phyloP scores from a whole-genome alignment of 1,140 invertebrate species.

The Drosophila pseudoobscura region DNA sequence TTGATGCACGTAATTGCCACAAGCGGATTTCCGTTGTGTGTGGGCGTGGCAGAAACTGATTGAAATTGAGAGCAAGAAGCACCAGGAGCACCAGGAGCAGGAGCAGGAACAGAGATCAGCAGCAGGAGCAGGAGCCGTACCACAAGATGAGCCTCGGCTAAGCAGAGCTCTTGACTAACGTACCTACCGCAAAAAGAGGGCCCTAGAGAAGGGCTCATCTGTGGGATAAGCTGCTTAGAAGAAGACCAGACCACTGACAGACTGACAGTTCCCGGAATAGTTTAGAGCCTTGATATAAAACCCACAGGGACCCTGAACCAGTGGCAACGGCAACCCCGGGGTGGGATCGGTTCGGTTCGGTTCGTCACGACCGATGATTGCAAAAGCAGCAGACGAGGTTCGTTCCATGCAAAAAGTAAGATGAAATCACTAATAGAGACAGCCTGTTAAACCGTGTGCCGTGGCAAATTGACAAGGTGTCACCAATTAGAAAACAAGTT shows the following conservation, averaged over 20 bases:
- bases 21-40: slow-evolving; percentile 74
- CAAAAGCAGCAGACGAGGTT: slow-evolving; percentile 38
- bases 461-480: slow-evolving; percentile 78
- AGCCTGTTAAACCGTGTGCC: slow-evolving; percentile 74
- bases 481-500: slow-evolving; percentile 80
- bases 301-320: slow-evolving; percentile 57
- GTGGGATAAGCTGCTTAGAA: slow-evolving; percentile 66
- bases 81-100: slow-evolving; percentile 7
- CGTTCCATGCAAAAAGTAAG: slow-evolving; percentile 28
- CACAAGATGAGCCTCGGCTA: slow-evolving; percentile 6
- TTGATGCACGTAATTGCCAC: slow-evolving; percentile 55
- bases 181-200: background rate
- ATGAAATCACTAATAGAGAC: slow-evolving; percentile 58
- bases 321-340: slow-evolving; percentile 25
- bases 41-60: slow-evolving; percentile 66
- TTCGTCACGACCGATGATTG: slow-evolving; percentile 60
- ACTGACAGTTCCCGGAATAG: slow-evolving; percentile 61
- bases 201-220: slow-evolving; percentile 11
- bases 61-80: slow-evolving; percentile 67
- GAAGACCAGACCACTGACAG: slow-evolving; percentile 10
- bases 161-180: background rate
- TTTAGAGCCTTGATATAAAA: slow-evolving; percentile 79
- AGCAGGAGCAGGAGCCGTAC: slow-evolving; percentile 11
- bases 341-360: slow-evolving; percentile 27
- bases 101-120: slow-evolving; percentile 25